These are phyloP conservation scores for Dascillus cervinus DNA, from an alignment of 2,888 invertebrate genomes.

Conservation along the genomic window DNA sequence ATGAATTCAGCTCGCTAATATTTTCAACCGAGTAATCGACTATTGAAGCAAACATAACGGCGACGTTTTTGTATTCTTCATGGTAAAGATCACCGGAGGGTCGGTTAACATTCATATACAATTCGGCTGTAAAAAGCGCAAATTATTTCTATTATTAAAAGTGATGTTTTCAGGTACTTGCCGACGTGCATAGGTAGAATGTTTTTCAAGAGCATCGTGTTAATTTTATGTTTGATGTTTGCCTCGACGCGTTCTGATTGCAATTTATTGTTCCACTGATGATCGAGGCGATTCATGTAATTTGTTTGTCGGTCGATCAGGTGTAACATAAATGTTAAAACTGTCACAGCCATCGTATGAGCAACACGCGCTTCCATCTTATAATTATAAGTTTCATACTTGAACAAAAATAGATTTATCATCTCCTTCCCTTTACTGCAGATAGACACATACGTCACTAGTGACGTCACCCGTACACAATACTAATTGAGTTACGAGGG, in stretches of 20 bases:
- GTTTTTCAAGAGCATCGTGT: slow-evolving; percentile 82
- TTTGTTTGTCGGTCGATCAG: slow-evolving; percentile 84
- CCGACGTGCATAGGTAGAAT: slow-evolving; percentile 91
- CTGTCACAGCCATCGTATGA: slow-evolving; percentile 65
- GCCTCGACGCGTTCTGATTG: slow-evolving; percentile 78
- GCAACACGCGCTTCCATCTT: slow-evolving; percentile 59
- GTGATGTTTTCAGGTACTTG: slow-evolving; percentile 36
- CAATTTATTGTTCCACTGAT: slow-evolving; percentile 66
- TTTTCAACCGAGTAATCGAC: slow-evolving; percentile 41
- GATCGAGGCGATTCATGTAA: slow-evolving; percentile 81
- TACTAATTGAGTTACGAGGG: too few species aligned
- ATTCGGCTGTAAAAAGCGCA: slow-evolving; percentile 52
- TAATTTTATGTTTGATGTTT: slow-evolving; percentile 76
- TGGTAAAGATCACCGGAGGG: slow-evolving; percentile 60
- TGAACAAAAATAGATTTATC: too few species aligned
- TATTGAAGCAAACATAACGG: slow-evolving; percentile 94
- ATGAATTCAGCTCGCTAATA: slow-evolving; percentile 44
- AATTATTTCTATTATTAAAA: background rate
- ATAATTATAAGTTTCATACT: slow-evolving; percentile 61
- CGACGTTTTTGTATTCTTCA: slow-evolving; percentile 80
- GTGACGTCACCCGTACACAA: too few species aligned
- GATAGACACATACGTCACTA: too few species aligned
- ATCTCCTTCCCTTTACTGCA: too few species aligned
- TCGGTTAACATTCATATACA: slow-evolving; percentile 65
- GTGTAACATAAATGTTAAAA: slow-evolving; percentile 70